phyloP scores from a whole-genome alignment of 2,888 invertebrate genomes.

The Molanna angustata region DNA sequence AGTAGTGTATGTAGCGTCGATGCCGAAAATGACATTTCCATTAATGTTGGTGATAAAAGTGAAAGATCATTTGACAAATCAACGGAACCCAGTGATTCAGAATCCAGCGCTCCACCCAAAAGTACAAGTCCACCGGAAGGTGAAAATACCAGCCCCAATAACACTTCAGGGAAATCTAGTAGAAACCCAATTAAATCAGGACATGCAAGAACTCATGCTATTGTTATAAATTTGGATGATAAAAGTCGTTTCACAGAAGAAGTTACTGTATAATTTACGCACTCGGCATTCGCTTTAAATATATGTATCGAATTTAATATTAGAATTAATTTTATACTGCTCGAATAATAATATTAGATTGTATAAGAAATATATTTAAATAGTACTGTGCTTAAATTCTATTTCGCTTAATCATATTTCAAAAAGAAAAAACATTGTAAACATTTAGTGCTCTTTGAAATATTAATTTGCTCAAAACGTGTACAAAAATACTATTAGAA shows the following conservation, averaged over 20 bases:
- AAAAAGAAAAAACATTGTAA: no score
- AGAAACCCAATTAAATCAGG: constrained; percentile 48
- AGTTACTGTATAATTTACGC: constrained; percentile 63
- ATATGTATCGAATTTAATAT: no score
- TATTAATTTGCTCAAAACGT: no score
- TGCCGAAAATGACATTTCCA: constrained; percentile 16
- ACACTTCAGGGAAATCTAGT: constrained; percentile 23
- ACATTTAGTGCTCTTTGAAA: no score
- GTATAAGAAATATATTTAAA: not conserved
- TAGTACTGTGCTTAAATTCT: not conserved
- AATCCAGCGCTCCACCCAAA: constrained; percentile 16
- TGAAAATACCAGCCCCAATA: constrained; percentile 22
- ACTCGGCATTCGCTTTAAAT: no score
- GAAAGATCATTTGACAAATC: constrained; percentile 20
- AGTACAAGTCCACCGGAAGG: constrained; percentile 13
- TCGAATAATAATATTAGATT: not conserved
- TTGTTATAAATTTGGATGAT: constrained; percentile 76
- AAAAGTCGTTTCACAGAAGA: constrained; percentile 79
- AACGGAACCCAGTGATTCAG: constrained; percentile 25
- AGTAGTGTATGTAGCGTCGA: constrained; percentile 25
- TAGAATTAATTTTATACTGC: no score
- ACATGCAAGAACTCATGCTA: constrained; percentile 71
- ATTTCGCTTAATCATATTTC: not conserved
- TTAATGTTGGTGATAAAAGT: constrained; percentile 8
- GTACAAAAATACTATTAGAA: no score